Percentiles rank a stretch among this genome's conserved stretches.
Conservation (phyloP, 2,113 vertebrate species). For the Hystrix brachyura region DNA sequence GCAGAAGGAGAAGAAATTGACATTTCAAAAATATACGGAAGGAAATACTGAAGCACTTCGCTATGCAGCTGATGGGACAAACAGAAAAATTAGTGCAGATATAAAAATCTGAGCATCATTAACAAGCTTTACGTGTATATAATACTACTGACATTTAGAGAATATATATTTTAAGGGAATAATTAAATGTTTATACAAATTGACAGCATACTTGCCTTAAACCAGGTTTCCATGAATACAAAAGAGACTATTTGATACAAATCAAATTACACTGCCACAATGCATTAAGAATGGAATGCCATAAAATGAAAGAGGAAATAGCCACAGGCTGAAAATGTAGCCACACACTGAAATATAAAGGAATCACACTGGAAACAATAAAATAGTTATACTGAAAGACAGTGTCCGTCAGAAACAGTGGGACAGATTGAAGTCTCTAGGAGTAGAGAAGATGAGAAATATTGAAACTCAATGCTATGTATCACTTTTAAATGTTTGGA, state of each 20-base stretch:
- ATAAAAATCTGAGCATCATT: not conserved
- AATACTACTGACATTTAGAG: not conserved
- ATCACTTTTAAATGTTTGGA: constrained; percentile 12
- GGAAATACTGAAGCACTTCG: not conserved
- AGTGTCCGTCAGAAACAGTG: not conserved
- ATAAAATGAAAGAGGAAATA: not conserved
- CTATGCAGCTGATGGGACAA: not conserved
- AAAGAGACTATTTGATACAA: not conserved
- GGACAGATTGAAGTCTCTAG: not conserved
- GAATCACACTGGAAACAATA: constrained; percentile 20
- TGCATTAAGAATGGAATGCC: constrained; percentile 10
- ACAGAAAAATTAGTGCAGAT: not conserved
- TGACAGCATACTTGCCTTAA: not conserved
- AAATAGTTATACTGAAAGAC: not conserved
- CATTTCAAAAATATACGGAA: not conserved
- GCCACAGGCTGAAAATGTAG: not conserved
- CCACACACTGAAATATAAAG: not conserved
- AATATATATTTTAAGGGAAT: not conserved
- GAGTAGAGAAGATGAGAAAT: not conserved
- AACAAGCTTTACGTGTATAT: not conserved
- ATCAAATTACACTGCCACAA: not conserved
- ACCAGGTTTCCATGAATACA: constrained; percentile 25
- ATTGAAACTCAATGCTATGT: not conserved
- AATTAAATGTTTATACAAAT: constrained; percentile 57
- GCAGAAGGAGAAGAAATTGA: not conserved